A percentile compares a stretch with the other conserved stretches of the same genome.
These are phyloP conservation scores for Cydia fagiglandana DNA, from an alignment of 1,140 invertebrate genomes.

Conservation along the genomic window DNA sequence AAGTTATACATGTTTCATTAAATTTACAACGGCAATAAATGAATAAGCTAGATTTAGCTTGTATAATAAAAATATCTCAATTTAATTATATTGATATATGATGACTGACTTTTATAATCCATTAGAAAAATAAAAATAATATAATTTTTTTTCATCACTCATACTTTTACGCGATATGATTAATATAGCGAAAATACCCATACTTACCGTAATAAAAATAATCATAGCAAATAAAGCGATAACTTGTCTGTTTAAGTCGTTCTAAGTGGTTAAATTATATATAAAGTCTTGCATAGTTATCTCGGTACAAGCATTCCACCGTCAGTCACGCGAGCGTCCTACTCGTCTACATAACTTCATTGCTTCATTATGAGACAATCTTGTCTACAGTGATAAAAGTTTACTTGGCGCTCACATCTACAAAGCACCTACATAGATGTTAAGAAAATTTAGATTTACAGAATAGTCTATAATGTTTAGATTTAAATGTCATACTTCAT, in stretches of 20 bases:
- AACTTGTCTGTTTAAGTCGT: background rate
- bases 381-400: background rate
- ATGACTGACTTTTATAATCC: too few relatives aligned
- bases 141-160: background rate
- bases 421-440: background rate
- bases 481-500: background rate
- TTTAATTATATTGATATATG: conserved; percentile 12
- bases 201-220: background rate
- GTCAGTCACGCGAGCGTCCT: conserved; percentile 19
- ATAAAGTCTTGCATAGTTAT: conserved; percentile 5
- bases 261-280: conserved; percentile 21
- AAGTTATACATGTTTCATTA: conserved; percentile 13
- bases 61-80: conserved; percentile 13
- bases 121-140: background rate
- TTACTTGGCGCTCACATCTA: background rate
- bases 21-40: conserved; percentile 23
- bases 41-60: background rate
- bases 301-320: conserved; percentile 14
- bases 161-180: too few relatives aligned
- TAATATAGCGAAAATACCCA: too few relatives aligned
- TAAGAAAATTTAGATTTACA: background rate
- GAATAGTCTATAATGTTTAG: background rate
- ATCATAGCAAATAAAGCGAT: background rate
- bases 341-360: conserved; percentile 4
- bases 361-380: conserved; percentile 26